A percentile compares a stretch with the other conserved stretches of the same genome.
Evolutionary conservation across 2,797 vertebrate species (phyloP).

Genomic region (Phataginus tricuspis): DNA sequence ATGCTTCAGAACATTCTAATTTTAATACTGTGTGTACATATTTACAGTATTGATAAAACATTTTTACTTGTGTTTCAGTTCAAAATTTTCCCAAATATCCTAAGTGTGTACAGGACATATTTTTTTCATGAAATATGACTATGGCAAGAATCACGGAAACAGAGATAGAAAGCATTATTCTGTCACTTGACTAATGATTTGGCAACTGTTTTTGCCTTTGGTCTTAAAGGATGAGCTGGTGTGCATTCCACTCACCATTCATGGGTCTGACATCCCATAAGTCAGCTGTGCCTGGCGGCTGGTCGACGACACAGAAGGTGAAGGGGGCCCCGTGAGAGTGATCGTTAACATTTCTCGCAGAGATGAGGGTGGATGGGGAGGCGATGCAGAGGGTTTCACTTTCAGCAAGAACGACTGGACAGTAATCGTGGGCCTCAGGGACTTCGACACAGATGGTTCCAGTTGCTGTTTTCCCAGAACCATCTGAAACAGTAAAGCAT

Average conservation of each 20-base stretch:
- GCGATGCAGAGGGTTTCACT: slow-evolving; percentile 85
- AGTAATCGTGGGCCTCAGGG: slow-evolving; percentile 89
- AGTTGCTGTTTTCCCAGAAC: slow-evolving; percentile 90
- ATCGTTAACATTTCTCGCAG: slow-evolving; percentile 81
- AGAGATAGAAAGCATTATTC: not conserved
- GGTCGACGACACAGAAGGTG: slow-evolving; percentile 87
- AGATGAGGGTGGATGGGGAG: slow-evolving; percentile 86
- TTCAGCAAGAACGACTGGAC: slow-evolving; percentile 88
- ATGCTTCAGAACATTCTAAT: not conserved
- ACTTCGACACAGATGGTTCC: slow-evolving; percentile 92
- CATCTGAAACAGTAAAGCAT: slow-evolving; percentile 85
- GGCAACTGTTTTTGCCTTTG: not conserved
- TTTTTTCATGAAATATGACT: slow-evolving; percentile 19
- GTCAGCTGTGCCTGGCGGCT: slow-evolving; percentile 82
- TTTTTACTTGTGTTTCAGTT: slow-evolving; percentile 11
- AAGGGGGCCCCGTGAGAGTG: slow-evolving; percentile 88
- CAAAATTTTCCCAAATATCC: not conserved
- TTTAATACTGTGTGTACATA: not conserved
- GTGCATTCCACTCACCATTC: slow-evolving; percentile 89
- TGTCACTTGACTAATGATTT: not conserved
- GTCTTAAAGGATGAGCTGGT: not conserved
- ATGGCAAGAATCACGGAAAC: not conserved
- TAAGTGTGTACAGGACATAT: not conserved
- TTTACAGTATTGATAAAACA: not conserved
- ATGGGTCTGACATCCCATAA: slow-evolving; percentile 88